These are phyloP conservation scores for Apodemia zela DNA, from an alignment of 2,888 invertebrate genomes.

Conservation along the genomic window DNA sequence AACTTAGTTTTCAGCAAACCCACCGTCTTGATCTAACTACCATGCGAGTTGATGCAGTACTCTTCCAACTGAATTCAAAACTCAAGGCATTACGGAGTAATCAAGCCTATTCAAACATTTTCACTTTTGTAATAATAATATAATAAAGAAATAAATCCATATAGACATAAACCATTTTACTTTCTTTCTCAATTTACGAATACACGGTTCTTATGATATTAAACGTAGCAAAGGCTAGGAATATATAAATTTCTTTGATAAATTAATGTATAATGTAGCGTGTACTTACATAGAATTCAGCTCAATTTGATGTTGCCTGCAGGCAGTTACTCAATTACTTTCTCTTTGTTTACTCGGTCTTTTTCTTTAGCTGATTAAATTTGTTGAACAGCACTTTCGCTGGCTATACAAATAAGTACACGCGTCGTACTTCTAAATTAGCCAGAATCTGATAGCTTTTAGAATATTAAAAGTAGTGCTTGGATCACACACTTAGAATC, in stretches of 20 bases:
- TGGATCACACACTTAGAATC: background rate
- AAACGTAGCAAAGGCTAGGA: background rate
- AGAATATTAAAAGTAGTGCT: background rate
- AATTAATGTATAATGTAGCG: background rate
- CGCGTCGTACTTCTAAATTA: background rate
- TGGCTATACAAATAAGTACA: background rate
- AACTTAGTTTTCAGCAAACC: background rate
- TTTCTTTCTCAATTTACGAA: background rate
- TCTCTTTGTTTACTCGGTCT: constrained; percentile 7
- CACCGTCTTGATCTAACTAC: too few species aligned
- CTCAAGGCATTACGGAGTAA: too few species aligned
- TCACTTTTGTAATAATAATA: too few species aligned
- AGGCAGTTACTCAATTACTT: constrained; percentile 15
- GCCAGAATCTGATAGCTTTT: background rate
- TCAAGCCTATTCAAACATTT: too few species aligned
- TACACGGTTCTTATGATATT: background rate
- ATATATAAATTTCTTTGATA: background rate
- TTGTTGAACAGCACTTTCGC: constrained; percentile 10
- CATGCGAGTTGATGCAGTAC: too few species aligned
- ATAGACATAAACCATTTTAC: background rate
- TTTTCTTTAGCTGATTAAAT: constrained; percentile 17
- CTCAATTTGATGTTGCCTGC: background rate
- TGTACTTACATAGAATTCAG: constrained; percentile 6
- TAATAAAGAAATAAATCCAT: too few species aligned
- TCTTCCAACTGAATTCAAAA: too few species aligned